Percentiles rank a stretch among this genome's conserved stretches.
These are phyloP conservation scores for Notospermus geniculatus DNA, from an alignment of 1,140 invertebrate species.

Conservation along the genomic window DNA sequence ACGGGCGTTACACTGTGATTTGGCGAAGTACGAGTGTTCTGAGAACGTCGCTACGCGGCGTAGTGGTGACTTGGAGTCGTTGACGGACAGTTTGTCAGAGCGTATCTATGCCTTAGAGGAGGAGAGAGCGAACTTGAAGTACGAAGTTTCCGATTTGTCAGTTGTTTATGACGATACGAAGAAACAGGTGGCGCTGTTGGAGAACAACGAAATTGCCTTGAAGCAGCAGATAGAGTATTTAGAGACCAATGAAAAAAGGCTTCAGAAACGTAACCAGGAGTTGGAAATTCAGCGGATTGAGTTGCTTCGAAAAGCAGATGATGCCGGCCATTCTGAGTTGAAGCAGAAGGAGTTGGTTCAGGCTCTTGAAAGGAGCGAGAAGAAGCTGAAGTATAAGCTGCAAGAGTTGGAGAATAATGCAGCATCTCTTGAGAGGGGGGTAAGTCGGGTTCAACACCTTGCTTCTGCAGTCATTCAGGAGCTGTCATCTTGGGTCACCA, in stretches of 20 bases:
- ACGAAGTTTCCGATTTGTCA: slow-evolving; percentile 33
- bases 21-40: slow-evolving; percentile 35
- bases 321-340: slow-evolving; percentile 10
- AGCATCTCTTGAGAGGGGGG: too few species aligned
- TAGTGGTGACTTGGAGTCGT: slow-evolving; percentile 37
- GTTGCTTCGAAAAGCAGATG: slow-evolving; percentile 13
- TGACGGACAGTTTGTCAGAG: slow-evolving; percentile 38
- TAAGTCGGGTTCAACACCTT: too few species aligned
- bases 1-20: slow-evolving; percentile 30
- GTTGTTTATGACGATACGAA: slow-evolving; percentile 34
- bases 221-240: slow-evolving; percentile 34
- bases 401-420: too few species aligned
- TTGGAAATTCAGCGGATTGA: slow-evolving; percentile 37
- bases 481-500: too few species aligned
- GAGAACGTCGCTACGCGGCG: slow-evolving; percentile 37
- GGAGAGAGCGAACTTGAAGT: slow-evolving; percentile 36
- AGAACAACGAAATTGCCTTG: slow-evolving; percentile 32
- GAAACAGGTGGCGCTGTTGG: slow-evolving; percentile 28
- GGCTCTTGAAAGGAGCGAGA: slow-evolving; percentile 39
- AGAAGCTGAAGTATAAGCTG: slow-evolving; percentile 36
- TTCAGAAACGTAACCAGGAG: slow-evolving; percentile 38
- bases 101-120: slow-evolving; percentile 36
- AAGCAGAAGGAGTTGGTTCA: slow-evolving; percentile 33
- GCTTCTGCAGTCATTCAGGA: too few species aligned
- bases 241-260: slow-evolving; percentile 31